A percentile compares a stretch with the other conserved stretches of the same genome.
These are phyloP conservation scores for Arrhamphus sclerolepis DNA, from an alignment of 2,797 vertebrate species.

Conservation along the genomic window DNA sequence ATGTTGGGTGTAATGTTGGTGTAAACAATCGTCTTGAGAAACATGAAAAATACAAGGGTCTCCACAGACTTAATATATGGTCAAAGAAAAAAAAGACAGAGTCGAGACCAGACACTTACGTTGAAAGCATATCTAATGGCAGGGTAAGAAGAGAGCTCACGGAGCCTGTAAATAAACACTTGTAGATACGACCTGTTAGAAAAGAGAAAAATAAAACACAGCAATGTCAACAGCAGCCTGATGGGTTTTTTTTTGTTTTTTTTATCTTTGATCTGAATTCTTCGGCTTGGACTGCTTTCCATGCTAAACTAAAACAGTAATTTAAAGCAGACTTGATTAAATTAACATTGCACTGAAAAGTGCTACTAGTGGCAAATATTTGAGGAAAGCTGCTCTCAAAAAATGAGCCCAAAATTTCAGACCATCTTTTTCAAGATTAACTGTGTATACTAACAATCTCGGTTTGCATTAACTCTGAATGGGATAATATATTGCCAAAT, in stretches of 20 bases:
- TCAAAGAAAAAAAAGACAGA: not conserved
- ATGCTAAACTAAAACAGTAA: not conserved
- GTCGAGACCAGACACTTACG: conserved; percentile 84
- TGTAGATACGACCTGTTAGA: conserved; percentile 95
- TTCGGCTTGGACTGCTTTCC: not conserved
- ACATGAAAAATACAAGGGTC: not conserved
- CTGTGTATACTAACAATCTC: too few relatives aligned
- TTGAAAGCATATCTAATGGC: conserved; percentile 97
- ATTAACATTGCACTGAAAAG: not conserved
- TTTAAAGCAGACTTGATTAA: too few relatives aligned
- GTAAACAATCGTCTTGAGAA: not conserved
- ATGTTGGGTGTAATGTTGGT: too few relatives aligned
- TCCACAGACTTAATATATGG: not conserved
- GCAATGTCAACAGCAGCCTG: not conserved
- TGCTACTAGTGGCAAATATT: not conserved
- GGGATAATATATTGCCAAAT: too few relatives aligned
- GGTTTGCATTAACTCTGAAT: too few relatives aligned
- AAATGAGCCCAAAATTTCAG: not conserved
- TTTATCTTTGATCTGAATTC: not conserved
- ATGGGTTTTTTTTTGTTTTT: not conserved
- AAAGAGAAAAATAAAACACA: conserved; percentile 14
- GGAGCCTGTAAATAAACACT: conserved; percentile 98
- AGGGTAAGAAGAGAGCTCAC: conserved; percentile 97
- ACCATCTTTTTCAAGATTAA: too few relatives aligned
- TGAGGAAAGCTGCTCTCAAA: not conserved